Evolutionary conservation across 2,797 vertebrate genomes (phyloP).

Genomic region (Aplochiton taeniatus): DNA sequence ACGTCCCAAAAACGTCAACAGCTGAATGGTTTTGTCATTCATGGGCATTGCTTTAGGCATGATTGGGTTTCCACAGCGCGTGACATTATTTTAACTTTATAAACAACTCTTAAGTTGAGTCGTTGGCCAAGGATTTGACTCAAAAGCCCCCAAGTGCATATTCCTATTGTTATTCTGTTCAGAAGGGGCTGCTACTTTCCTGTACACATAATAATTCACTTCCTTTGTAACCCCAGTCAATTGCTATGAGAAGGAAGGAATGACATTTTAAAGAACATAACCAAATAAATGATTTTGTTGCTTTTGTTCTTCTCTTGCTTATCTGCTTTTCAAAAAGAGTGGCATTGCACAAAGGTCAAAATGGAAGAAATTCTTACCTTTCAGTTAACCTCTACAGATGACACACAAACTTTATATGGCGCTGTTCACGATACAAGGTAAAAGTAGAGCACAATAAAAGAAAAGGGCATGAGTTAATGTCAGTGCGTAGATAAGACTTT

Average conservation of each 20-base stretch:
- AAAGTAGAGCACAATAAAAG: conserved; percentile 7
- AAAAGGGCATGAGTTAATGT: conserved; percentile 24
- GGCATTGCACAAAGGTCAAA: conserved; percentile 56
- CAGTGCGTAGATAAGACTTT: conserved; percentile 7
- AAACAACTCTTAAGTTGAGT: conserved; percentile 27
- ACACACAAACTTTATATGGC: conserved; percentile 2
- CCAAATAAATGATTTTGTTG: conserved; percentile 55
- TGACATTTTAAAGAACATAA: conserved; percentile 68
- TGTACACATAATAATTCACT: conserved; percentile 53
- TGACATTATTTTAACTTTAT: conserved; percentile 35
- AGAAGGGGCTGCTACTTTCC: conserved; percentile 53
- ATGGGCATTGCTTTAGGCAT: conserved; percentile 11
- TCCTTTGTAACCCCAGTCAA: conserved; percentile 57
- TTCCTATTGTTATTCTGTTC: conserved; percentile 62
- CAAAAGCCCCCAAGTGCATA: conserved; percentile 25
- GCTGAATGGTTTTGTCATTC: conserved; percentile 15
- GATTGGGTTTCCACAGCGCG: conserved; percentile 26
- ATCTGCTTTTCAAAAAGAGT: conserved; percentile 33
- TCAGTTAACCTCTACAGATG: conserved; percentile 21
- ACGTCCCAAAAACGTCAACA: neutral
- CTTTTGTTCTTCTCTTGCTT: conserved; percentile 21
- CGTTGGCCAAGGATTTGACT: conserved; percentile 16
- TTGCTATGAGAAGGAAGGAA: conserved; percentile 48
- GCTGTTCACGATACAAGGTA: conserved; percentile 18
- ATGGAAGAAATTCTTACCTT: conserved; percentile 16